Evolutionary conservation across 2,797 vertebrate genomes (phyloP), one percentile per base, ranked within the genome.

Genomic region (Hydrocynus forskahlii): DNA sequence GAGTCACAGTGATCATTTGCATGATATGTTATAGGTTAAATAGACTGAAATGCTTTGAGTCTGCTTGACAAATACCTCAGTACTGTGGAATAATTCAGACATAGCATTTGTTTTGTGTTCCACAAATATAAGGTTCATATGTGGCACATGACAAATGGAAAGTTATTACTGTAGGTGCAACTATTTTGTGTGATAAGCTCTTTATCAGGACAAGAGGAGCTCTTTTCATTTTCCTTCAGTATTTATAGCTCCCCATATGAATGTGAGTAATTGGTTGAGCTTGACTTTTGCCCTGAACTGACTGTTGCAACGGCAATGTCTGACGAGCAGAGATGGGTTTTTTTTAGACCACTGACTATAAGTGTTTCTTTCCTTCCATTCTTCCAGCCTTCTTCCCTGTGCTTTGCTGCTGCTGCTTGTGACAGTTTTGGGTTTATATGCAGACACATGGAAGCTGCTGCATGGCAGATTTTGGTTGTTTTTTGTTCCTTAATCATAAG

Each of bases 371-470:
- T 55, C n/a, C 38, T 66, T 75, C 54, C 72, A 38, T 50, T 45
- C 29, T 1, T 29, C 29, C 29, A 73, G 74, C 35, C 45, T 70
- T 71, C 13, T 75, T 77, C 67, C 6, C 38, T n/a, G 60, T 59
- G 23, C 35, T 54, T 23, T 67, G 63, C 25, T 79, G 38, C 45
- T 79, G 76, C 38, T 72, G 55, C 25, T 79, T 38, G 57, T 81
- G 77, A 78, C 75, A 82, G 69, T 72, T 85, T 35, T 40, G 38
- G 70, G 67, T 81, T 71, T 81, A 85, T 87, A 81, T 84, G 66
- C 59, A 79, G 76, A 43, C 76, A 71, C 48, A 70, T 66, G 71
- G 76, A 35, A 79, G 64, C 54, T 40, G 43, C 55, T 29, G 48
- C 52, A 50, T 82, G 68, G 38, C 76, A 78, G 76, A 9, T 67